Base-by-base conservation (phyloP, 2,113 vertebrate species). In the Gorilla gorilla region DNA sequence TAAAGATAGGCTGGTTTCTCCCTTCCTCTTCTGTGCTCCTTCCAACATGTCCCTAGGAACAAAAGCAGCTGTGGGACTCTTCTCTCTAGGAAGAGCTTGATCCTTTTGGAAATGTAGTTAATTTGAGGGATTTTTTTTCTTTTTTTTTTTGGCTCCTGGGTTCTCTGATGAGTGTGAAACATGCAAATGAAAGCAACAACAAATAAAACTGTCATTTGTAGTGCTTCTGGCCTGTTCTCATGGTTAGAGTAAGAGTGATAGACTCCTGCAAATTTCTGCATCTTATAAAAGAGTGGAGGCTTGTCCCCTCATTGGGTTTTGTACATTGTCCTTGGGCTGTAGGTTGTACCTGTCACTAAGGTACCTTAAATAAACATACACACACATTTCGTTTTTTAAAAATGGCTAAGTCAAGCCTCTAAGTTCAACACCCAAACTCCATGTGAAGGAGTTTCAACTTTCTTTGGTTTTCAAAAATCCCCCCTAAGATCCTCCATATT, bases 401-500 rank as follows among this genome's bases (percentile, higher is more conserved):
- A 78, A 94, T 23, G 9, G 1, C 52, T 82, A 12, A 89, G 18
- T 35, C 84, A 88, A 93, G 14, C 50, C 86, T 86, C 7, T 76
- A 85, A 88, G n/a, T 38, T 73, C 25, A 90, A 27, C 11, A 90
- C 88, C 30, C 83, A 50, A 87, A 73, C 80, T 73, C 55, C 73
- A 94, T 88, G 84, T 90, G 81, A 79, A 89, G 40, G 43, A 96
- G 79, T 81, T 93, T 35, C n/a, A 89, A 81, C 40, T 97, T 38
- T 86, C 81, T 93, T 93, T 95, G 55, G 61, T 80, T 20, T 97
- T 93, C 73, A 73, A 55, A 96, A 93, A 75, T 88, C 78, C 50
- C 92, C 64, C 76, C 87, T 87, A 40, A 61, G 3, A 82, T 80
- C 83, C 94, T 93, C 95, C 80, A 79, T 87, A 48, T 96, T 97